phyloP scores from a whole-genome alignment of 2,113 vertebrate genomes.

The Eurystomus gularis region DNA sequence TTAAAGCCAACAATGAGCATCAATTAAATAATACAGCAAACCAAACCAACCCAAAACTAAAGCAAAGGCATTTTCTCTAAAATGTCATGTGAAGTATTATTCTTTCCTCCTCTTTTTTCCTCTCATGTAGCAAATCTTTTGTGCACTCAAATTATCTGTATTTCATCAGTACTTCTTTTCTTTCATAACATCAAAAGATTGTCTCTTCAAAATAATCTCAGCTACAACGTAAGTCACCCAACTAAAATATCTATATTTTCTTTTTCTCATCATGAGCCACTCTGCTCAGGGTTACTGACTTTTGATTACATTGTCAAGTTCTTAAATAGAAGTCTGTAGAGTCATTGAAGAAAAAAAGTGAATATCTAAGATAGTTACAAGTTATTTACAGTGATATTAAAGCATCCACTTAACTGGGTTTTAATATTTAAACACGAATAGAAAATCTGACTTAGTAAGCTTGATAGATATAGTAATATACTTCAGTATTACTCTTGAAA shows the following conservation, averaged over 20 bases:
- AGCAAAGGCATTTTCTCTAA: not conserved
- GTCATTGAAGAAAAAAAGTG: not conserved
- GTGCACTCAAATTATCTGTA: not conserved
- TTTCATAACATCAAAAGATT: not conserved
- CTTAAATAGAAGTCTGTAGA: not conserved
- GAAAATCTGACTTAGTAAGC: not conserved
- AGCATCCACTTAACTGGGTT: not conserved
- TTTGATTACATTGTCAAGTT: not conserved
- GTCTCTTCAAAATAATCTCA: not conserved
- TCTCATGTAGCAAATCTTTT: not conserved
- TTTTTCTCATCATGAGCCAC: not conserved
- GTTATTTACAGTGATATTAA: not conserved
- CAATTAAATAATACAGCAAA: not conserved
- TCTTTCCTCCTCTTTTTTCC: fast-evolving
- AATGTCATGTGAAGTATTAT: fast-evolving
- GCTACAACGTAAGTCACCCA: not conserved
- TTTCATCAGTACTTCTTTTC: not conserved
- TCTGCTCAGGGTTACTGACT: not conserved
- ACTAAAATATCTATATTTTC: not conserved
- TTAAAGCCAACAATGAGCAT: fast-evolving
- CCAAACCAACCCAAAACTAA: not conserved
- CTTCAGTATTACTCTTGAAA: not conserved
- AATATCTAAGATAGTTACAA: not conserved
- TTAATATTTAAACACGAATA: not conserved
- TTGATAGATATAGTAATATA: not conserved